Percentiles rank a stretch among this genome's conserved stretches.
Conservation (phyloP, 2,888 invertebrate species). For the Timandra comae region DNA sequence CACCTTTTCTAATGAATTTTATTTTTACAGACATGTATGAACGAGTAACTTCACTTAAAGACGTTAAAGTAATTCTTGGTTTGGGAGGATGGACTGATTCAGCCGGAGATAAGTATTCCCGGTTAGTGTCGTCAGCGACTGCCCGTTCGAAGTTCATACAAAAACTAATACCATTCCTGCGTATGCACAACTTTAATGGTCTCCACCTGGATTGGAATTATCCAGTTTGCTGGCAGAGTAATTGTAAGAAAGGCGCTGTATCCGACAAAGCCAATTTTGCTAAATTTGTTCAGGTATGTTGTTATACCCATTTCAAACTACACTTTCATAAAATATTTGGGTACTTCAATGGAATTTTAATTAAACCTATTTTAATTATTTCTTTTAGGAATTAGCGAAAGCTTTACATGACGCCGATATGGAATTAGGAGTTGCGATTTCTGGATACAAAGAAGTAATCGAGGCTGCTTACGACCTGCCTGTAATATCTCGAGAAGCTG, state of each 20-base stretch:
- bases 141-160: constrained; percentile 83
- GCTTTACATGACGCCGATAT: constrained; percentile 82
- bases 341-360: too few relatives aligned
- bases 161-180: constrained; percentile 82
- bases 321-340: too few relatives aligned
- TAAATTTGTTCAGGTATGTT: constrained; percentile 82
- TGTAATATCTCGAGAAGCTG: constrained; percentile 80
- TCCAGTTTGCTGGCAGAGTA: constrained; percentile 94
- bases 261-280: constrained; percentile 88
- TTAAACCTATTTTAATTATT: constrained; percentile 16
- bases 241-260: constrained; percentile 87
- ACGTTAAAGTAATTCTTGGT: constrained; percentile 83
- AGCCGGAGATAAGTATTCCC: constrained; percentile 90
- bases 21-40: constrained; percentile 84
- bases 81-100: constrained; percentile 98
- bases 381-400: constrained; percentile 77
- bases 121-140: constrained; percentile 81
- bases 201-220: constrained; percentile 97
- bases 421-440: constrained; percentile 87
- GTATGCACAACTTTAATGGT: constrained; percentile 87
- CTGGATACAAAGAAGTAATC: constrained; percentile 94
- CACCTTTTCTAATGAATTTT: too few relatives aligned
- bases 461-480: constrained; percentile 89
- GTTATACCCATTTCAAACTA: too few relatives aligned
- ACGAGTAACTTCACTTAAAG: constrained; percentile 82